Base-by-base conservation (phyloP, 2,113 vertebrate species). In the Cromileptes altivelis region DNA sequence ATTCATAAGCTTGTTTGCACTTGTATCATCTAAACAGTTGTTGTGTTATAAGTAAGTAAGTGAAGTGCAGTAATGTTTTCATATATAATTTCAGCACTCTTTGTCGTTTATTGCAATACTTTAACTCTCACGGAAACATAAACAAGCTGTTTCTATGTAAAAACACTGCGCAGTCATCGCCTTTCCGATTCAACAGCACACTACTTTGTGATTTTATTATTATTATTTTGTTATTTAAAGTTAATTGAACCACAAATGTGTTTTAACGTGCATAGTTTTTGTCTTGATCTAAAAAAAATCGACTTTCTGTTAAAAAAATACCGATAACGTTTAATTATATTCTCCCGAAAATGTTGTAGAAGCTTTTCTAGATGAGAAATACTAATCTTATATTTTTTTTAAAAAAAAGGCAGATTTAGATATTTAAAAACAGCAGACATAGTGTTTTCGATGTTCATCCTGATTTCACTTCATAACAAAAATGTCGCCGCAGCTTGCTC, bases 401-500 rank as follows among this genome's bases (percentile, higher is more conserved):
- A n/a, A n/a, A 27, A 27, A 14, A 30, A 58, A 49, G 15, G 12
- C 5, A 60, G 25, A 56, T 84, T 23, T 1, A 4, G 4, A n/a
- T 49, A 12, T 62, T 78, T 37, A 3, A 3, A 3, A 63, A 7
- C 3, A 77, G n/a, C 12, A 13, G 10, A 13, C 21, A 33, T 5
- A 4, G 33, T 78, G 18, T 84, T 87, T 65, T 75, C 19, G 42
- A 10, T 67, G 60, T 77, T 82, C 73, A 30, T 74, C 21, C 40
- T 62, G 75, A 25, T 76, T 85, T 65, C 50, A 76, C 71, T 85
- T 82, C 58, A 90, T n/a, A 84, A 92, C 88, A 89, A 94, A 92
- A 85, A 93, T 93, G 91, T 94, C 92, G 91, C 78, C 85, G 87
- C 82, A 74, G 87, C 84, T 65, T 81, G 14, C 79, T 86, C 70